These are phyloP conservation scores for Platyscapa corneri DNA, from an alignment of 1,140 invertebrate genomes.

Conservation along the genomic window DNA sequence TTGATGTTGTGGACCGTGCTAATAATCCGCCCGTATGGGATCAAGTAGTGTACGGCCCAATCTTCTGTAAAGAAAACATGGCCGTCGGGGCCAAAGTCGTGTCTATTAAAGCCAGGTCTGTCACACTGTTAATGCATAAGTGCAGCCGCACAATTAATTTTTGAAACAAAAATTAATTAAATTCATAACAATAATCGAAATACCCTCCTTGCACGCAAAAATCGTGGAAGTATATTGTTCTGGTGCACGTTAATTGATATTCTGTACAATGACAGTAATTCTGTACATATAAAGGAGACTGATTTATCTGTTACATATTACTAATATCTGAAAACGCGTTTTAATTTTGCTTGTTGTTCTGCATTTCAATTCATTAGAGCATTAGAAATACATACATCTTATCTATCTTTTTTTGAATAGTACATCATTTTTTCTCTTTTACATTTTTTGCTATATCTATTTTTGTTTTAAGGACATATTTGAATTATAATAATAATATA, in stretches of 20 bases:
- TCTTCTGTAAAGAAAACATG: slow-evolving; percentile 97
- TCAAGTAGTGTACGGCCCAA: slow-evolving; percentile 94
- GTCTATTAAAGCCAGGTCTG: slow-evolving; percentile 97
- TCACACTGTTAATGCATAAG: slow-evolving; percentile 76
- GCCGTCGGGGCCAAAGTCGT: slow-evolving; percentile 96
- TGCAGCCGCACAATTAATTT: slow-evolving; percentile 72
- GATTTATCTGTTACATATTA: slow-evolving; percentile 45
- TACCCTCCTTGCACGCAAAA: slow-evolving; percentile 71
- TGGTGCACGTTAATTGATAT: slow-evolving; percentile 76
- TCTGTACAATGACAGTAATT: slow-evolving; percentile 69
- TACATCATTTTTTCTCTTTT: no score
- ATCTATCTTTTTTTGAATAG: no score
- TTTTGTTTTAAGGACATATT: no score
- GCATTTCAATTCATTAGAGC: no score
- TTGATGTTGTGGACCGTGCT: slow-evolving; percentile 97
- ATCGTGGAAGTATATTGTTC: slow-evolving; percentile 66
- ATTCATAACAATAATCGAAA: slow-evolving; percentile 36
- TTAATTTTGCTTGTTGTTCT: no score
- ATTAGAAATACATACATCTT: no score
- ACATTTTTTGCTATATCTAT: no score
- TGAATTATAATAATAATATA: no score
- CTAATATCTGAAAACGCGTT: not conserved
- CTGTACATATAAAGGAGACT: slow-evolving; percentile 41
- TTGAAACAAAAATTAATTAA: slow-evolving; percentile 33
- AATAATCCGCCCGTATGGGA: slow-evolving; percentile 98